Percentiles rank a stretch among this genome's conserved stretches.
Evolutionary conservation across 2,888 invertebrate species (phyloP).

Genomic region (Hemicrepidius hirtus): DNA sequence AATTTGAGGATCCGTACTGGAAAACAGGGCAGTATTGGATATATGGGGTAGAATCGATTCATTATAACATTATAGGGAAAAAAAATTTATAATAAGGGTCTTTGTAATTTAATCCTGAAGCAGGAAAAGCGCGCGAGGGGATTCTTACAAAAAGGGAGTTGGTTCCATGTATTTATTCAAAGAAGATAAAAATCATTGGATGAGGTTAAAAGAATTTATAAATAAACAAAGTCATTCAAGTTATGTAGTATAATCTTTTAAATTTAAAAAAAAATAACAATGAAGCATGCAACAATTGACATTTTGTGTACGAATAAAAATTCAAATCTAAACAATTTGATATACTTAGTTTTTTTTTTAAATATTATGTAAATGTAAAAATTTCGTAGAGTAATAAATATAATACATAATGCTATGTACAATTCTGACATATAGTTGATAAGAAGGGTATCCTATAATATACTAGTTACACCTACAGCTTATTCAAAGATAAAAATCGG

Average conservation of each 20-base stretch:
- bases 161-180: too few relatives aligned
- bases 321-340: conserved; percentile 53
- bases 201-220: too few relatives aligned
- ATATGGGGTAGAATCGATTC: too few relatives aligned
- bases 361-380: conserved; percentile 57
- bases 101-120: too few relatives aligned
- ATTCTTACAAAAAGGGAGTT: too few relatives aligned
- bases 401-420: conserved; percentile 57
- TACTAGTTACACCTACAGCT: conserved; percentile 37
- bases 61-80: too few relatives aligned
- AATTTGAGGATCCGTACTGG: too few relatives aligned
- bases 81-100: too few relatives aligned
- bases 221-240: conserved; percentile 14
- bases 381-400: conserved; percentile 56
- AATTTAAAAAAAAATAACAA: conserved; percentile 60
- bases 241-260: conserved; percentile 51
- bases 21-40: too few relatives aligned
- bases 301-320: conserved; percentile 59
- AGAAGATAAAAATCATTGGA: too few relatives aligned
- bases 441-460: conserved; percentile 39
- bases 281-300: conserved; percentile 63
- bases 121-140: too few relatives aligned
- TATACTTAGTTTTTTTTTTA: conserved; percentile 48
- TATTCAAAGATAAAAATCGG: conserved; percentile 37
- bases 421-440: conserved; percentile 45